Percentiles rank a stretch among this genome's conserved stretches.
Evolutionary conservation across 2,113 vertebrate species (phyloP).

Genomic region (Maccullochella peelii): DNA sequence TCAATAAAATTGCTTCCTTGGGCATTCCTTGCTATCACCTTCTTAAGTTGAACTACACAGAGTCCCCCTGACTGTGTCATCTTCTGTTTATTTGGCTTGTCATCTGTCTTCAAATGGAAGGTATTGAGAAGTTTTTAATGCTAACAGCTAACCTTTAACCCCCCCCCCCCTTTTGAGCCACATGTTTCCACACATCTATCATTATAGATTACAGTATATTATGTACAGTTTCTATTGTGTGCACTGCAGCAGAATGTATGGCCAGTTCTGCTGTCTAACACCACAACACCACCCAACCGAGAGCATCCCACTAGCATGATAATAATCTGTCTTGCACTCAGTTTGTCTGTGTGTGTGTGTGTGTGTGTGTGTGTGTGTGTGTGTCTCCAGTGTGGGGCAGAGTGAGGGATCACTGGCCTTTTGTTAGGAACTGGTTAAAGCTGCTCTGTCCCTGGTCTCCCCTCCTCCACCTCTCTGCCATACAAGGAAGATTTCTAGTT

Average conservation of each 20-base stretch:
- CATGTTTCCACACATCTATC: neutral
- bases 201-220: neutral
- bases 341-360: conserved; percentile 13
- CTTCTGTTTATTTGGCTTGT: neutral
- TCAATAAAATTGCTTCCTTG: conserved; percentile 3
- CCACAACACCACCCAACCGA: neutral
- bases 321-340: conserved; percentile 44
- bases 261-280: conserved; percentile 18
- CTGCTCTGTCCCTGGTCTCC: conserved; percentile 15
- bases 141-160: neutral
- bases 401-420: conserved; percentile 51
- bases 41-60: conserved; percentile 27
- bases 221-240: neutral
- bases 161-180: too few species aligned
- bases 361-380: conserved; percentile 16
- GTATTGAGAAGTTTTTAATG: neutral
- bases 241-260: conserved; percentile 1
- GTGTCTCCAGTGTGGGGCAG: conserved; percentile 2
- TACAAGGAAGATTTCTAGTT: conserved; percentile 14
- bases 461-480: conserved; percentile 20
- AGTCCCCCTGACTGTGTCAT: neutral
- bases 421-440: conserved; percentile 50
- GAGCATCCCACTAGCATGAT: conserved; percentile 45
- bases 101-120: neutral
- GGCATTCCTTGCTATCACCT: neutral